Percentiles rank a stretch among this genome's conserved stretches.
Conservation (phyloP, 2,888 invertebrate species). For the Amphipyra berbera region DNA sequence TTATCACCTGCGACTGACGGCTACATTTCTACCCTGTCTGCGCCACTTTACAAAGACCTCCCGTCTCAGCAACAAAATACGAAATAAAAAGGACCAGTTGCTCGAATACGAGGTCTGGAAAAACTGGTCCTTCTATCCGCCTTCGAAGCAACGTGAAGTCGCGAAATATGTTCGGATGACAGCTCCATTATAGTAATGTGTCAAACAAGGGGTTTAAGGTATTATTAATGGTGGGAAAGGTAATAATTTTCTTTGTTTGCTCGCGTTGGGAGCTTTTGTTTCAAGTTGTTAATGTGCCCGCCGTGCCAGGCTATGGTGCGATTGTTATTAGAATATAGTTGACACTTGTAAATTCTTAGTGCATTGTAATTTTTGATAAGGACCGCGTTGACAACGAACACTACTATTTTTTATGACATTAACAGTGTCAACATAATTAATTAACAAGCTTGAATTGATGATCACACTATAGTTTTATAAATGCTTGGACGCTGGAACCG, state of each 20-base stretch:
- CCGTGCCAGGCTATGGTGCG: constrained; percentile 15
- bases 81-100: constrained; percentile 28
- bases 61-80: constrained; percentile 24
- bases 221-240: constrained; percentile 64
- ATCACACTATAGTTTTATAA: no score
- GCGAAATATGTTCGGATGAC: constrained; percentile 76
- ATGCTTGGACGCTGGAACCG: no score
- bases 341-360: constrained; percentile 2
- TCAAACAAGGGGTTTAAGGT: constrained; percentile 66
- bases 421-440: no score
- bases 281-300: constrained; percentile 25
- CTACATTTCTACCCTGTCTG: constrained; percentile 63
- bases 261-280: constrained; percentile 40
- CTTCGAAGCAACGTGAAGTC: constrained; percentile 62
- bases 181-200: constrained; percentile 77
- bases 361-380: not conserved
- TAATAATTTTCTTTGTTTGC: constrained; percentile 59
- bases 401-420: not conserved
- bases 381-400: not conserved
- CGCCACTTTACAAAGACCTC: constrained; percentile 64
- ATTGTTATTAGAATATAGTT: constrained; percentile 16
- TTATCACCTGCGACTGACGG: constrained; percentile 88
- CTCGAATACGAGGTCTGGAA: constrained; percentile 53
- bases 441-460: no score
- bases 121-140: constrained; percentile 55